phyloP scores from a whole-genome alignment of 2,797 vertebrate species.

The Pogonophryne albipinna region DNA sequence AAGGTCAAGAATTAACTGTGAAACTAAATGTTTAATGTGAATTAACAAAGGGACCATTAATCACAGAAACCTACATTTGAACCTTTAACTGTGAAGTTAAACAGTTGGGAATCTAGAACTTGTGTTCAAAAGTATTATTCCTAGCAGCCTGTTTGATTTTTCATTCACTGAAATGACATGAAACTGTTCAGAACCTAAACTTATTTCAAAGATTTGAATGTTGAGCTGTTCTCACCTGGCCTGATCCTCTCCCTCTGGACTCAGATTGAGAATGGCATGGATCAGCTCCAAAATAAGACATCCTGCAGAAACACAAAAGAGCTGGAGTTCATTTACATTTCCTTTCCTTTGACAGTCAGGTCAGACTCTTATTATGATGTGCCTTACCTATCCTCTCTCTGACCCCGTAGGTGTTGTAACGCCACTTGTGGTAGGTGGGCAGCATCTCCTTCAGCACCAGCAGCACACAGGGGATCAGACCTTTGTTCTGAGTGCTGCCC shows the following conservation, averaged over 20 bases:
- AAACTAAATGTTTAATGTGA: not conserved
- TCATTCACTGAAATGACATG: no score
- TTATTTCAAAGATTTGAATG: no score
- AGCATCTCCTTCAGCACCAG: constrained; percentile 98
- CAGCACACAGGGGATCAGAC: constrained; percentile 94
- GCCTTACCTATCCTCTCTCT: constrained; percentile 93
- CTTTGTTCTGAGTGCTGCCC: constrained; percentile 95
- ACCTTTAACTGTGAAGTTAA: no score
- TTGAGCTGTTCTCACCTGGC: constrained; percentile 84
- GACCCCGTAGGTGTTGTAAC: constrained; percentile 93
- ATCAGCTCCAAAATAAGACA: constrained; percentile 96
- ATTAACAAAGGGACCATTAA: not conserved
- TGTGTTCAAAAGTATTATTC: not conserved
- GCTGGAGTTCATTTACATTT: not conserved
- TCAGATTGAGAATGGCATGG: constrained; percentile 96
- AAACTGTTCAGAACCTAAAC: no score
- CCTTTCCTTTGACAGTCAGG: not conserved
- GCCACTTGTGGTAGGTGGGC: constrained; percentile 98
- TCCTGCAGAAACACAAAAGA: constrained; percentile 81
- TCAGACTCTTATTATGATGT: no score
- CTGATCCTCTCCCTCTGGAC: constrained; percentile 90
- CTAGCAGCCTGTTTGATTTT: not conserved
- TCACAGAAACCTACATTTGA: not conserved
- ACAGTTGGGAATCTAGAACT: no score
- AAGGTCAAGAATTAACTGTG: not conserved